phyloP scores from a whole-genome alignment of 2,113 vertebrate genomes.

The Strigops habroptila region DNA sequence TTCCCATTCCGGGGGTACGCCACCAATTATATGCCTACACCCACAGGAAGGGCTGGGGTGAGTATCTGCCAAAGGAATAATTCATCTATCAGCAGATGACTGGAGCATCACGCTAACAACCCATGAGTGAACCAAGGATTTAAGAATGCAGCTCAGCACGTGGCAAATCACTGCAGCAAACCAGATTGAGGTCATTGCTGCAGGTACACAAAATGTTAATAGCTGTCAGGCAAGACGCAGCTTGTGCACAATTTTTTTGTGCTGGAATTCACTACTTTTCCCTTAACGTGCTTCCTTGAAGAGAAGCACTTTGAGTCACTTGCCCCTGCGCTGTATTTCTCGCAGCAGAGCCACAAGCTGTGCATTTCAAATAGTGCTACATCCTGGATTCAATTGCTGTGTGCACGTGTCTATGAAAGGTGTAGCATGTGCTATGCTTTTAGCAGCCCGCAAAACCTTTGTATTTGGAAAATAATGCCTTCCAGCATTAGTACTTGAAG shows the following conservation, averaged over 20 bases:
- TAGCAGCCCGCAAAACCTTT: neutral
- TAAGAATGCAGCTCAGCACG: rapidly evolving
- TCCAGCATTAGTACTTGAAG: neutral
- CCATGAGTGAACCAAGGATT: neutral
- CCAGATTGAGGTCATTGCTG: neutral
- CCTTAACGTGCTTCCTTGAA: neutral
- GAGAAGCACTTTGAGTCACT: neutral
- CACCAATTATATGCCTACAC: neutral
- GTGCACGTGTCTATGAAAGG: rapidly evolving
- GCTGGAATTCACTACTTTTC: neutral
- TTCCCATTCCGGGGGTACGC: neutral
- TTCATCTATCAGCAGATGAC: neutral
- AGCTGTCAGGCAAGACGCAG: neutral
- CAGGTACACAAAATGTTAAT: neutral
- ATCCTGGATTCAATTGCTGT: neutral
- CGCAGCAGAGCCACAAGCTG: neutral
- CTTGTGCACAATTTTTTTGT: rapidly evolving
- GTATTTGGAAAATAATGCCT: neutral
- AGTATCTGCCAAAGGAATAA: neutral
- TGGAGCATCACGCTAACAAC: neutral
- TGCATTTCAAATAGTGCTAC: neutral
- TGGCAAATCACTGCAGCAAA: neutral
- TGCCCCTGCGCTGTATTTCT: neutral
- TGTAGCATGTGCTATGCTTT: rapidly evolving
- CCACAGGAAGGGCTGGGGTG: neutral